Percentiles rank a stretch among this genome's conserved stretches.
Conservation (phyloP, 2,888 invertebrate species). For the Ecliptopera silaceata region DNA sequence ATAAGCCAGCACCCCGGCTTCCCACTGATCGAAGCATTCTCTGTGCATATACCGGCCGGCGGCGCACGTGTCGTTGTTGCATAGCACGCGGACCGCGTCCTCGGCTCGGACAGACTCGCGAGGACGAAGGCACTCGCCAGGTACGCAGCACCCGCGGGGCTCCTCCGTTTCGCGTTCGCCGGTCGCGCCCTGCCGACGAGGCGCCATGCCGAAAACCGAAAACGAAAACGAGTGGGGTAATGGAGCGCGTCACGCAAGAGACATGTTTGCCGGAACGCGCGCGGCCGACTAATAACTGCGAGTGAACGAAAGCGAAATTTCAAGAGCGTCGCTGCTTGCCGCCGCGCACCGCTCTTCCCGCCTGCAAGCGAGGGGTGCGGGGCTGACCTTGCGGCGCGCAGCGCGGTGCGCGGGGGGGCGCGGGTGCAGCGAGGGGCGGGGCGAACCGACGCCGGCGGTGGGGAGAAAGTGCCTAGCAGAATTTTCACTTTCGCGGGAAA, state of each 20-base stretch:
- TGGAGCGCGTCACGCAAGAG: conserved; percentile 79
- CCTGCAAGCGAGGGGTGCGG: conserved; percentile 53
- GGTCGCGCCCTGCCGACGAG: conserved; percentile 78
- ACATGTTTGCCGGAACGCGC: conserved; percentile 84
- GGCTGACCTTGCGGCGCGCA: conserved; percentile 69
- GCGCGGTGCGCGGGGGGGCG: conserved; percentile 47
- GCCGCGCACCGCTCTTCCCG: conserved; percentile 56
- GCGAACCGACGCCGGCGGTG: conserved; percentile 57
- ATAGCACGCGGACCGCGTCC: conserved; percentile 93
- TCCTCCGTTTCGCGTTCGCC: conserved; percentile 77
- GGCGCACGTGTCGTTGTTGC: conserved; percentile 96
- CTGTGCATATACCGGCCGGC: conserved; percentile 97
- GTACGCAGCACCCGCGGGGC: conserved; percentile 90
- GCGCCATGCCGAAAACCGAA: conserved; percentile 74
- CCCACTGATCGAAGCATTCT: conserved; percentile 97
- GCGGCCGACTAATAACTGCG: conserved; percentile 83
- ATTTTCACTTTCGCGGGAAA: conserved; percentile 79
- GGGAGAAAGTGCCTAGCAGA: conserved; percentile 79
- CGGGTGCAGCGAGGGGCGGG: conserved; percentile 65
- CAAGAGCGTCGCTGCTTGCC: conserved; percentile 78
- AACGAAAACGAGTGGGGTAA: conserved; percentile 75
- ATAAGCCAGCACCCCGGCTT: conserved; percentile 93
- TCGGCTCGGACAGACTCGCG: conserved; percentile 85
- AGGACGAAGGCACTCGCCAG: conserved; percentile 91
- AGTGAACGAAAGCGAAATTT: conserved; percentile 88